Percentiles rank a stretch among this genome's conserved stretches.
These are phyloP conservation scores for Lophius americanus DNA, from an alignment of 2,797 vertebrate genomes.

Conservation along the genomic window DNA sequence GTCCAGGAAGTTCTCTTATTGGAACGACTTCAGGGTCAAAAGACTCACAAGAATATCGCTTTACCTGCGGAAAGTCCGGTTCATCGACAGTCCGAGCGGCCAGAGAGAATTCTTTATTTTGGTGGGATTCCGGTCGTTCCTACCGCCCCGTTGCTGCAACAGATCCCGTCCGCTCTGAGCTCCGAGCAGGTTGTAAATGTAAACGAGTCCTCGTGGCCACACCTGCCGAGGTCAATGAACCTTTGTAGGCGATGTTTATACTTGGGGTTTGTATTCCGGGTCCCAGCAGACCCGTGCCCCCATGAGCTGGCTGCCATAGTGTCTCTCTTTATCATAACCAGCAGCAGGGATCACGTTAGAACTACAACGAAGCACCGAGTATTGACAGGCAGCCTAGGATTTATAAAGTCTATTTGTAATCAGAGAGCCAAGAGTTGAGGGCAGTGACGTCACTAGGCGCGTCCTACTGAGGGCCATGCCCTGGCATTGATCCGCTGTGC, in stretches of 20 bases:
- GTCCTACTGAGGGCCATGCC: too few relatives aligned
- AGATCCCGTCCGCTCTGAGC: neutral
- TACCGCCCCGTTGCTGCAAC: too few relatives aligned
- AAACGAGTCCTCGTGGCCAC: constrained; percentile 52
- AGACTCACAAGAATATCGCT: constrained; percentile 24
- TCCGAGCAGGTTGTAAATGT: neutral
- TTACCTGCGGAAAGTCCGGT: constrained; percentile 1
- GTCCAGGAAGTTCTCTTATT: constrained; percentile 66
- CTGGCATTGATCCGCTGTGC: too few relatives aligned
- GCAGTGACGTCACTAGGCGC: too few relatives aligned
- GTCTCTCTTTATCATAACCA: neutral
- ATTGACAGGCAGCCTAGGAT: neutral
- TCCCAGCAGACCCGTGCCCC: constrained; percentile 41
- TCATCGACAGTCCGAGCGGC: neutral
- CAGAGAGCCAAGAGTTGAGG: neutral
- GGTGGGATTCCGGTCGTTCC: neutral
- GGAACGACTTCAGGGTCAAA: constrained; percentile 1
- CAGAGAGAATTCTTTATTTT: neutral
- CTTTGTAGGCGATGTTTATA: constrained; percentile 33
- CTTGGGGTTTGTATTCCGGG: constrained; percentile 55
- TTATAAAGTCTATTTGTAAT: neutral
- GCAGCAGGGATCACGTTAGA: neutral
- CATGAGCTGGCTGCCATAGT: constrained; percentile 24
- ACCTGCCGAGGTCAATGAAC: constrained; percentile 78
- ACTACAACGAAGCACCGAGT: neutral